Conservation (phyloP, 2,797 vertebrate genomes). For the Myiotriccus ornatus region DNA sequence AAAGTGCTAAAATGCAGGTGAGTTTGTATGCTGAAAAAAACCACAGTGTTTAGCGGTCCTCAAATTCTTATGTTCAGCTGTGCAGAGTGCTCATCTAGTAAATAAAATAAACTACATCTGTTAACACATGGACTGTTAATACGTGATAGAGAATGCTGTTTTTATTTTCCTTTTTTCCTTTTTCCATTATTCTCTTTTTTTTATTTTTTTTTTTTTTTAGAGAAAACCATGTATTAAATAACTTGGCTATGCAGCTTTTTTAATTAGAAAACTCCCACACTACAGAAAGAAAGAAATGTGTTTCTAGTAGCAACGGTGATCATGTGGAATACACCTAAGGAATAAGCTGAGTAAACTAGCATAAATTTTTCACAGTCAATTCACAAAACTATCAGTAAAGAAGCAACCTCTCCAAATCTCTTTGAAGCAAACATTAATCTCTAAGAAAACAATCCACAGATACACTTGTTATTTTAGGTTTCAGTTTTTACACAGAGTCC, state of each 20-base stretch:
- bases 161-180: fast-evolving
- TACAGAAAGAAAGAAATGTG: neutral
- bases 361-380: conserved; percentile 18
- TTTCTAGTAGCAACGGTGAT: neutral
- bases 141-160: neutral
- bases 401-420: neutral
- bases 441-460: neutral
- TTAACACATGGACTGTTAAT: neutral
- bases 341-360: conserved; percentile 3
- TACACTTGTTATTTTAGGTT: neutral
- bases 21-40: neutral
- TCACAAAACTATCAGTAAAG: neutral
- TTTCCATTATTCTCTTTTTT: fast-evolving
- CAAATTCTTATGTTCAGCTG: neutral
- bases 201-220: neutral
- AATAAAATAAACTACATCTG: neutral
- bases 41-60: neutral
- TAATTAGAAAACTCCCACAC: neutral
- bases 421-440: neutral
- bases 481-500: neutral
- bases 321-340: neutral
- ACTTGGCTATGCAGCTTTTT: neutral
- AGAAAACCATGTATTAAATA: neutral
- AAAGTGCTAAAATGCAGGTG: neutral
- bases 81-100: neutral